Evolutionary conservation across 2,888 invertebrate genomes (phyloP).

Genomic region (Prosapia bicincta): DNA sequence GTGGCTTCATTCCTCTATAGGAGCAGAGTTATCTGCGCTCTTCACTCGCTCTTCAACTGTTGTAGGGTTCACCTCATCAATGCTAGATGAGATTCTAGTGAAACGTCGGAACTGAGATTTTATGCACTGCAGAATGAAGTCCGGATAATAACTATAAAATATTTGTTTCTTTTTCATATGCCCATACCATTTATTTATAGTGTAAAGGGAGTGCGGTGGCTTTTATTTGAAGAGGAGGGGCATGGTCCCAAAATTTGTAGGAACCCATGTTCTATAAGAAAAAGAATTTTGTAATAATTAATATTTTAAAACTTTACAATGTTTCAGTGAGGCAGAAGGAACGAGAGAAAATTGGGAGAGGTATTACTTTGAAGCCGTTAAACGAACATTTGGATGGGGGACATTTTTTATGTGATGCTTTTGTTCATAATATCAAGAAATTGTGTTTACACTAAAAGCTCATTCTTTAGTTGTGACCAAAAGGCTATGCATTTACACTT

Average conservation of each 20-base stretch:
- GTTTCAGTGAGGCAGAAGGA: constrained; percentile 63
- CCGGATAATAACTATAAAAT: neutral
- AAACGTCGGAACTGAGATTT: no score
- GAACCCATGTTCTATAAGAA: neutral
- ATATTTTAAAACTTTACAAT: constrained; percentile 20
- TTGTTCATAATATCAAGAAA: neutral
- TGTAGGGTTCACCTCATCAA: no score
- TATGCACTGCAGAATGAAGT: no score
- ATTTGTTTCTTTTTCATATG: no score
- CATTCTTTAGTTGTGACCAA: neutral
- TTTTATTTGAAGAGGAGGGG: neutral
- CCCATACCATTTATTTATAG: no score
- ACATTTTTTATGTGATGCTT: constrained; percentile 28
- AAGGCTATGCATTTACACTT: neutral
- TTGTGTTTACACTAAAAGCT: neutral
- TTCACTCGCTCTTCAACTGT: no score
- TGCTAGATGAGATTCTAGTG: no score
- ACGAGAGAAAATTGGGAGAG: constrained; percentile 88
- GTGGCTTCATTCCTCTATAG: no score
- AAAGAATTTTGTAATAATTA: no score
- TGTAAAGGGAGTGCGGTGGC: no score
- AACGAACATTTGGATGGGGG: constrained; percentile 87
- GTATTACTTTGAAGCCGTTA: constrained; percentile 95
- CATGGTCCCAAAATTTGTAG: neutral
- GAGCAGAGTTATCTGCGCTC: no score